Evolutionary conservation across 2,888 invertebrate species (phyloP).

Genomic region (Poecilus cupreus): DNA sequence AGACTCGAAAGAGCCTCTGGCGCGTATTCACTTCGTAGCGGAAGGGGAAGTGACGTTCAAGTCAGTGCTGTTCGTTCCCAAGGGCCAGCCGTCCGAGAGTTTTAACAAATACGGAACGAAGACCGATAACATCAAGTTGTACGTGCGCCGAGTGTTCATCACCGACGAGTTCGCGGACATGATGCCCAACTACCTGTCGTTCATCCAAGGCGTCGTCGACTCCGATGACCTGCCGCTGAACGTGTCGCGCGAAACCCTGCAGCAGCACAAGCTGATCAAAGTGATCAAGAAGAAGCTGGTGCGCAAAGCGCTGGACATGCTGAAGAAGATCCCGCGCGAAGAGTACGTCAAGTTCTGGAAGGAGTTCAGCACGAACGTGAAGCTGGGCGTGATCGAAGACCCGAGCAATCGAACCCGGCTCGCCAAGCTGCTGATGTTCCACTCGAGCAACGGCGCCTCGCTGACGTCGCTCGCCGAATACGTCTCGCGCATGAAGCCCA

Average conservation of each 20-base stretch:
- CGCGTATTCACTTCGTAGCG: conserved; percentile 95
- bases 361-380: conserved; percentile 95
- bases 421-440: conserved; percentile 95
- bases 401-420: conserved; percentile 96
- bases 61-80: conserved; percentile 94
- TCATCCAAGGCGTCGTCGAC: conserved; percentile 97
- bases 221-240: conserved; percentile 99
- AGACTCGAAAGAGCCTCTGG: conserved; percentile 87
- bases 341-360: conserved; percentile 98
- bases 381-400: conserved; percentile 95
- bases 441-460: conserved; percentile 82
- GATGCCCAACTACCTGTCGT: conserved; percentile 98
- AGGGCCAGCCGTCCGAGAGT: conserved; percentile 91
- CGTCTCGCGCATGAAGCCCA: conserved; percentile 95
- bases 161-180: conserved; percentile 99
- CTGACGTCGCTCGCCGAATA: conserved; percentile 90
- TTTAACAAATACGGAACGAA: conserved; percentile 97
- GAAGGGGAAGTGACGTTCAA: conserved; percentile 99
- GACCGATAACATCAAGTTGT: conserved; percentile 96
- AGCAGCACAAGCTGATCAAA: conserved; percentile 98
- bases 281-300: conserved; percentile 99
- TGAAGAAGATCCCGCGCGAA: conserved; percentile 94
- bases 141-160: conserved; percentile 98
- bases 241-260: conserved; percentile 97
- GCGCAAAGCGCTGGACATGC: conserved; percentile 97